phyloP scores from a whole-genome alignment of 2,888 invertebrate genomes.

The Agonum fuliginosum region DNA sequence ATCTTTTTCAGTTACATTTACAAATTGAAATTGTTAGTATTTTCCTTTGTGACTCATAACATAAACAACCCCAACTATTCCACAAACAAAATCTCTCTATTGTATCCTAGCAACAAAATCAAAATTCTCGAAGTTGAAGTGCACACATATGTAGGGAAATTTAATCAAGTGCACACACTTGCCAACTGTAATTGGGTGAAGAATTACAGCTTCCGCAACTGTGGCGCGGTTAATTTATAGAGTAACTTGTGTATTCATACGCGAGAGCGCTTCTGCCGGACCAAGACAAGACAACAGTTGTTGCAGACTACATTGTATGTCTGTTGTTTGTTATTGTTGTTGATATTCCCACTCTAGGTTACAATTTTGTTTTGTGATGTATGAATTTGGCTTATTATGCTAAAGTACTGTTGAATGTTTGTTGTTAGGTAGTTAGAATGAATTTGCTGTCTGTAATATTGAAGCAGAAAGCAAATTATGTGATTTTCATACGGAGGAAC shows the following conservation, averaged over 20 bases:
- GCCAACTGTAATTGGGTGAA: constrained; percentile 43
- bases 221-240: constrained; percentile 38
- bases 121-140: background rate
- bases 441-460: background rate
- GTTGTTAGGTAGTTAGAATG: constrained; percentile 9
- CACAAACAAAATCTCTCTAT: background rate
- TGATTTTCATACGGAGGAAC: background rate
- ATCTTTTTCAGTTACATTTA: too few relatives aligned
- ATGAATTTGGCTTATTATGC: constrained; percentile 17
- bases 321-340: too few relatives aligned
- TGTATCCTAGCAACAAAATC: constrained; percentile 8
- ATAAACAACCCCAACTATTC: too few relatives aligned
- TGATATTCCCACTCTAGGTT: constrained; percentile 4
- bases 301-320: constrained; percentile 22
- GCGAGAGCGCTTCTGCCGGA: background rate
- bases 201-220: constrained; percentile 16
- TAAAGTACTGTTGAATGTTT: constrained; percentile 4
- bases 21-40: too few relatives aligned
- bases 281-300: constrained; percentile 38
- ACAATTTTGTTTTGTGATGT: constrained; percentile 11
- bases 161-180: constrained; percentile 38
- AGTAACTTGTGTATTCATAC: constrained; percentile 40
- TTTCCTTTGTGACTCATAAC: too few relatives aligned
- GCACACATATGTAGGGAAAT: constrained; percentile 24
- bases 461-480: too few relatives aligned